Conservation (phyloP, 2,888 invertebrate genomes). For the Elmis aenea region DNA sequence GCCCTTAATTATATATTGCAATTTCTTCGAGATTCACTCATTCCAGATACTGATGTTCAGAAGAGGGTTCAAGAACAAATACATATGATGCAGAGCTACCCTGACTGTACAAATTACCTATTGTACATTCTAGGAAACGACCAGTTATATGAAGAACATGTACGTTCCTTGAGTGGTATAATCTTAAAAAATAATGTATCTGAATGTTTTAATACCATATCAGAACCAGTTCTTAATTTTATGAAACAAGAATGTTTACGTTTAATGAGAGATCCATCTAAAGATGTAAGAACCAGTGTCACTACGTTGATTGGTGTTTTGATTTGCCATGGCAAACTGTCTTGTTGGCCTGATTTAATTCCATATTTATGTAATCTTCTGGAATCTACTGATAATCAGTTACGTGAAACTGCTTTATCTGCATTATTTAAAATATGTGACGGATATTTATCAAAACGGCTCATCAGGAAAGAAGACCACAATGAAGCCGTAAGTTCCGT, state of each 20-base stretch:
- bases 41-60: conserved; percentile 93
- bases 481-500: conserved; percentile 84
- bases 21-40: conserved; percentile 95
- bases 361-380: conserved; percentile 88
- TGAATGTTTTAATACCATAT: conserved; percentile 81
- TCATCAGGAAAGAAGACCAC: conserved; percentile 72
- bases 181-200: conserved; percentile 97
- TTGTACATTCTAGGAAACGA: conserved; percentile 94
- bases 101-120: conserved; percentile 97
- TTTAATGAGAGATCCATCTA: conserved; percentile 89
- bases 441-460: conserved; percentile 65
- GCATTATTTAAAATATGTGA: conserved; percentile 98
- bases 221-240: conserved; percentile 83
- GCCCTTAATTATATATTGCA: conserved; percentile 92
- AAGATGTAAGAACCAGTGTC: conserved; percentile 92
- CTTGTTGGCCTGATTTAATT: conserved; percentile 90
- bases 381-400: conserved; percentile 87
- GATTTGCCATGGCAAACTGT: conserved; percentile 83
- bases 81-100: conserved; percentile 92
- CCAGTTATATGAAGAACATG: conserved; percentile 89
- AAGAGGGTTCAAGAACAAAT: conserved; percentile 96
- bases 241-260: conserved; percentile 92
- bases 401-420: conserved; percentile 96
- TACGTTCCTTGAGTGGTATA: conserved; percentile 91
- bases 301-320: conserved; percentile 97